Percentiles rank a stretch among this genome's conserved stretches.
phyloP scores from a whole-genome alignment of 2,888 invertebrate species.

The Parnassius smintheus region DNA sequence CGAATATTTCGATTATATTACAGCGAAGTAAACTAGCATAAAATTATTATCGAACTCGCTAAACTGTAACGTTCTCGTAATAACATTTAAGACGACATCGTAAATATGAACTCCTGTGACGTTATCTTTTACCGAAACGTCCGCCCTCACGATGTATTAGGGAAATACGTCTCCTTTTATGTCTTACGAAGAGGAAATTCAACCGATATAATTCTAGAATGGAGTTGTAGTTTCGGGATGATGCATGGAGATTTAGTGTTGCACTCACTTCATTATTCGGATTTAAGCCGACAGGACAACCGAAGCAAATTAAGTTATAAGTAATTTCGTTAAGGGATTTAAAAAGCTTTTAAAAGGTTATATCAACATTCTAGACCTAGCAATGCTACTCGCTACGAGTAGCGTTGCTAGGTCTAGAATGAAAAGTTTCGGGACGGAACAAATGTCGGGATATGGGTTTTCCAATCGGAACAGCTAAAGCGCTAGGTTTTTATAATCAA shows the following conservation, averaged over 20 bases:
- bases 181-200: constrained; percentile 51
- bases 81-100: constrained; percentile 43
- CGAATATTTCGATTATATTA: neutral
- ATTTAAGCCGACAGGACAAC: too few species aligned
- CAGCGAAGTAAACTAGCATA: constrained; percentile 28
- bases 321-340: too few species aligned
- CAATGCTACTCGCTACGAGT: too few species aligned
- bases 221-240: constrained; percentile 32
- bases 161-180: constrained; percentile 65
- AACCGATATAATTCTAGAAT: constrained; percentile 47
- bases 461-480: too few species aligned
- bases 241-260: constrained; percentile 12
- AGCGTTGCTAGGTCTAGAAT: too few species aligned
- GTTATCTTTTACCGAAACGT: constrained; percentile 46
- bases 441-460: too few species aligned
- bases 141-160: constrained; percentile 53
- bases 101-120: constrained; percentile 55
- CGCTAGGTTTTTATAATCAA: too few species aligned
- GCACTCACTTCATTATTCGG: too few species aligned
- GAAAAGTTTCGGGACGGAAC: too few species aligned
- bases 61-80: constrained; percentile 41
- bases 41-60: constrained; percentile 37
- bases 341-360: too few species aligned
- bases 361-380: too few species aligned
- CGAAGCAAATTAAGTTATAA: too few species aligned